A percentile compares a stretch with the other conserved stretches of the same genome.
Conservation (phyloP, 2,797 vertebrate genomes). For the Molossus molossus region DNA sequence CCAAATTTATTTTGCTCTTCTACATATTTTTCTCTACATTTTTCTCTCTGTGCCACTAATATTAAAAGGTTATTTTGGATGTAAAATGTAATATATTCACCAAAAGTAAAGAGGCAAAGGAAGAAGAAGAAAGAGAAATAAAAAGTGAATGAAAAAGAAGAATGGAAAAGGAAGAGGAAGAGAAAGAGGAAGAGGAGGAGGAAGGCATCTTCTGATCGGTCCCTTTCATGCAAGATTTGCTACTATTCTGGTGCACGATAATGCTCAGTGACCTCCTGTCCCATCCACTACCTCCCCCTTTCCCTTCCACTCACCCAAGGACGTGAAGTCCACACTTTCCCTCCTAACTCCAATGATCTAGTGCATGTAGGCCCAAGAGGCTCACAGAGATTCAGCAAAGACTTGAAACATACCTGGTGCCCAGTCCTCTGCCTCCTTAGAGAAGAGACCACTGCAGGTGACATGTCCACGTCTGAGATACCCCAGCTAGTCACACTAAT, state of each 20-base stretch:
- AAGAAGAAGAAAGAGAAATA: background rate
- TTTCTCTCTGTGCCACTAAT: background rate
- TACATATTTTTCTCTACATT: conserved; percentile 2
- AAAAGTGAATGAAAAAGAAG: conserved; percentile 17
- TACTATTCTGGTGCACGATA: background rate
- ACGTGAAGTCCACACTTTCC: background rate
- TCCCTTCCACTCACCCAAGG: background rate
- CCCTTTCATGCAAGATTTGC: background rate
- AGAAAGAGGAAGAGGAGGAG: background rate
- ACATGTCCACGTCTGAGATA: background rate
- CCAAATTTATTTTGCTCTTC: conserved; percentile 56
- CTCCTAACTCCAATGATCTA: background rate
- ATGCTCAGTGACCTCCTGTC: background rate
- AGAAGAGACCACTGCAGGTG: background rate
- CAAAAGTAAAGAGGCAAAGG: conserved; percentile 37
- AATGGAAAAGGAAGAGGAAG: background rate
- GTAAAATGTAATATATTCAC: background rate
- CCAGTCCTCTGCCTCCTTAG: background rate
- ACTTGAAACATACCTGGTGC: background rate
- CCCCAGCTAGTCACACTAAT: background rate
- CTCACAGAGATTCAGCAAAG: background rate
- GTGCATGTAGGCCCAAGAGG: background rate
- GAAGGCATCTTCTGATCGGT: background rate
- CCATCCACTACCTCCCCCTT: background rate
- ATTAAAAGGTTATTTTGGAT: conserved; percentile 22